Evolutionary conservation across 2,888 invertebrate species (phyloP).

Genomic region (Octodonta nipae): DNA sequence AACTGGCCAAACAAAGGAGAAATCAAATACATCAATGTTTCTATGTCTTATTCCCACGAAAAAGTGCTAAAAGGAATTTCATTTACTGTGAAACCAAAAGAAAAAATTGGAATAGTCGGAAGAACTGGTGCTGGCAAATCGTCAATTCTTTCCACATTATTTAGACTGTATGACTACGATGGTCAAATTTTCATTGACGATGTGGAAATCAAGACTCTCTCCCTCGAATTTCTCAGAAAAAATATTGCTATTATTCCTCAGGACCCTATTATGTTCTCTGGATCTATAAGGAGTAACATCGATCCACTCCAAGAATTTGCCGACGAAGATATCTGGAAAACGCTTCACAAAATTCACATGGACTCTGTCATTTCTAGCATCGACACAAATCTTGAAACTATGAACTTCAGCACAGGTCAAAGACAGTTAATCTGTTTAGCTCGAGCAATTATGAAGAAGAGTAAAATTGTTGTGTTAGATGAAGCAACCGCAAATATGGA

Average conservation of each 20-base stretch:
- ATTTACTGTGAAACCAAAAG: conserved; percentile 51
- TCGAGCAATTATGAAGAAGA: conserved; percentile 39
- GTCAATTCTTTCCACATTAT: conserved; percentile 61
- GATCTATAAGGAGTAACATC: conserved; percentile 38
- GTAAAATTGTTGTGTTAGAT: conserved; percentile 41
- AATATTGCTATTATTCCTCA: conserved; percentile 41
- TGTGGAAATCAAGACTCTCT: conserved; percentile 30
- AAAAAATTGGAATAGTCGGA: conserved; percentile 68
- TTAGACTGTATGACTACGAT: conserved; percentile 56
- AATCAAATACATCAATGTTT: conserved; percentile 45
- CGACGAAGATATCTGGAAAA: conserved; percentile 25
- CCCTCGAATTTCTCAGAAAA: conserved; percentile 36
- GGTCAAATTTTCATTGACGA: conserved; percentile 50
- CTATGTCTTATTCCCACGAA: conserved; percentile 57
- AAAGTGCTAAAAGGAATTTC: conserved; percentile 53
- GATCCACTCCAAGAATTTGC: conserved; percentile 22
- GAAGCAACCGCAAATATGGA: conserved; percentile 47
- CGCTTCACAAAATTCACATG: conserved; percentile 30
- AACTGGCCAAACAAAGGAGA: conserved; percentile 48
- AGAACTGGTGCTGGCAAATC: conserved; percentile 79
- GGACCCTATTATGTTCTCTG: conserved; percentile 40
- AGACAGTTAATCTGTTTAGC: conserved; percentile 44
- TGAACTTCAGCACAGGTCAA: conserved; percentile 32
- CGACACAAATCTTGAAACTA: conserved; percentile 19
- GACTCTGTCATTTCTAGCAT: conserved; percentile 26